phyloP scores from a whole-genome alignment of 2,888 invertebrate genomes.

The Euzetes globulus region DNA sequence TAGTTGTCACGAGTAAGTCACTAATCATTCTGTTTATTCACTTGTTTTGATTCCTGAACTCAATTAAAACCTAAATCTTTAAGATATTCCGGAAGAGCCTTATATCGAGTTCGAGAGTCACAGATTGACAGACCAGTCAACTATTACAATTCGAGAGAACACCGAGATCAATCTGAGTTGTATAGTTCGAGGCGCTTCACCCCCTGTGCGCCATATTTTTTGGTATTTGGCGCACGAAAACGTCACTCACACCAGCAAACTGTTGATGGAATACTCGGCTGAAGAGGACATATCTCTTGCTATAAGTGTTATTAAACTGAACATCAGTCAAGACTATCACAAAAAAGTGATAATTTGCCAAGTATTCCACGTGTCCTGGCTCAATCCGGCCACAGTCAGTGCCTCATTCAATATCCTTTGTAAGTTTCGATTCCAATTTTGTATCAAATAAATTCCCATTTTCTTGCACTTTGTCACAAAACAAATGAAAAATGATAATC shows the following conservation, averaged over 20 bases:
- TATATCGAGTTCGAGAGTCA: slow-evolving; percentile 71
- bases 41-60: not conserved
- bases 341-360: slow-evolving; percentile 75
- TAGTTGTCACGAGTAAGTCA: slow-evolving; percentile 41
- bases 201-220: slow-evolving; percentile 56
- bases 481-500: not conserved
- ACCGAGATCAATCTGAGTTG: slow-evolving; percentile 72
- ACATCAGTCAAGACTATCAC: slow-evolving; percentile 74
- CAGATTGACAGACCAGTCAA: slow-evolving; percentile 41
- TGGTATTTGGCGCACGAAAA: slow-evolving; percentile 54
- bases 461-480: not conserved
- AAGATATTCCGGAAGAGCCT: slow-evolving; percentile 72
- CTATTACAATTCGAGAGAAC: slow-evolving; percentile 71
- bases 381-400: slow-evolving; percentile 55
- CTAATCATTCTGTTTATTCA: not conserved
- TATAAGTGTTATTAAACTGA: slow-evolving; percentile 59
- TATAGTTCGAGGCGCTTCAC: slow-evolving; percentile 74
- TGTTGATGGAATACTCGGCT: slow-evolving; percentile 42
- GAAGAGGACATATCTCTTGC: slow-evolving; percentile 44
- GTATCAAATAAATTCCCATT: not conserved
- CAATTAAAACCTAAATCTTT: not conserved
- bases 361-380: slow-evolving; percentile 62
- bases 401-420: slow-evolving; percentile 58
- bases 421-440: slow-evolving; percentile 50
- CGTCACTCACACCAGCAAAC: slow-evolving; percentile 40